These are phyloP conservation scores for Bufo bufo DNA, from an alignment of 2,113 vertebrate genomes.

Conservation along the genomic window DNA sequence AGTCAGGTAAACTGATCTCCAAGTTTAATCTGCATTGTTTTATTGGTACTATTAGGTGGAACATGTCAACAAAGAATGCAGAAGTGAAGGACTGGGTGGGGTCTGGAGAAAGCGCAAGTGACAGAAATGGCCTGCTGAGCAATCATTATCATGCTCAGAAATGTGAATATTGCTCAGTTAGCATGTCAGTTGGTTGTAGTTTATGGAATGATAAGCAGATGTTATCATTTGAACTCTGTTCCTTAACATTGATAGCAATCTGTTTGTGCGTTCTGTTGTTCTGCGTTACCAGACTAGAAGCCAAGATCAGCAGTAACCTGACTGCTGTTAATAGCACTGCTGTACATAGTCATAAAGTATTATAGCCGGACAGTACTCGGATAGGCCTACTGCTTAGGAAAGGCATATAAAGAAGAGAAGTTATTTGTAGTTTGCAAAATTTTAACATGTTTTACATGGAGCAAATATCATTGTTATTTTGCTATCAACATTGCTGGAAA, in stretches of 20 bases:
- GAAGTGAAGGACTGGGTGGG: constrained; percentile 5
- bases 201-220: constrained; percentile 9
- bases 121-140: constrained; percentile 16
- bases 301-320: not conserved
- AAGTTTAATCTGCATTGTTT: not conserved
- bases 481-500: too few species aligned
- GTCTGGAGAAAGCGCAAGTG: not conserved
- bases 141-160: not conserved
- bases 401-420: too few species aligned
- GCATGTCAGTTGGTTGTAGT: not conserved
- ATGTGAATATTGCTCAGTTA: constrained; percentile 1
- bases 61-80: not conserved
- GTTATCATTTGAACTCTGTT: constrained; percentile 34
- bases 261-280: constrained; percentile 17
- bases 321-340: not conserved
- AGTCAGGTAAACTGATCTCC: not conserved
- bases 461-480: too few species aligned
- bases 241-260: constrained; percentile 26
- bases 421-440: too few species aligned
- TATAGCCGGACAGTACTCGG: too few species aligned
- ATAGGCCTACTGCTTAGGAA: too few species aligned
- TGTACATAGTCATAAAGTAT: not conserved
- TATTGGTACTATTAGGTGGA: not conserved
- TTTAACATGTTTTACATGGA: too few species aligned
- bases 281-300: not conserved